phyloP scores from a whole-genome alignment of 1,140 invertebrate species.

The Hyles euphorbiae region DNA sequence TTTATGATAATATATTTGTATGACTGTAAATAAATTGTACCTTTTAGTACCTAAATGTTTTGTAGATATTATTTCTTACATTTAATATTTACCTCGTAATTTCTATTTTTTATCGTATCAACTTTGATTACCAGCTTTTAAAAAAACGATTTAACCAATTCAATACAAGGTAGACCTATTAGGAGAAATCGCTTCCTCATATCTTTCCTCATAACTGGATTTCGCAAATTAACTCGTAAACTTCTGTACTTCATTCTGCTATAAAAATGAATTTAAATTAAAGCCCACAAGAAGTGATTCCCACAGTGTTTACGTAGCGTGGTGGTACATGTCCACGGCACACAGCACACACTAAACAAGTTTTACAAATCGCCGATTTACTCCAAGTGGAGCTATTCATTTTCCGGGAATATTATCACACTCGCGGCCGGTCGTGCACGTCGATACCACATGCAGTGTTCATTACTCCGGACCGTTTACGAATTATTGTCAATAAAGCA shows the following conservation, averaged over 20 bases:
- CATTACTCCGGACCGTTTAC: conserved; percentile 43
- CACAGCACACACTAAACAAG: conserved; percentile 15
- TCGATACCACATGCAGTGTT: conserved; percentile 36
- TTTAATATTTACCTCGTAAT: no score
- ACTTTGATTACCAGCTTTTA: no score
- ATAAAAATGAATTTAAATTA: conserved; percentile 1
- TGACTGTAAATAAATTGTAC: neutral
- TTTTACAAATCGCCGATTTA: conserved; percentile 12
- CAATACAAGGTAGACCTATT: no score
- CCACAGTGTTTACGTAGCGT: no score
- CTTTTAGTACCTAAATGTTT: neutral
- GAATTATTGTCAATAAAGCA: conserved; percentile 54
- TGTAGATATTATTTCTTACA: neutral
- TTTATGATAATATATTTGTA: neutral
- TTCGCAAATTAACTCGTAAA: no score
- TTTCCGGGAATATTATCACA: conserved; percentile 22
- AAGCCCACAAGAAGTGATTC: no score
- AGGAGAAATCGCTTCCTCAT: no score
- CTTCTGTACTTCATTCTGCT: neutral
- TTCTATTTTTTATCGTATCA: no score
- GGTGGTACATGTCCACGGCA: no score
- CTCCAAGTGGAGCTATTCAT: neutral
- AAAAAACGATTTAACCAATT: no score
- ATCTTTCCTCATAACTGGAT: no score
- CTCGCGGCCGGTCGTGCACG: conserved; percentile 17